phyloP scores from a whole-genome alignment of 1,140 invertebrate species.

The Delia radicum region DNA sequence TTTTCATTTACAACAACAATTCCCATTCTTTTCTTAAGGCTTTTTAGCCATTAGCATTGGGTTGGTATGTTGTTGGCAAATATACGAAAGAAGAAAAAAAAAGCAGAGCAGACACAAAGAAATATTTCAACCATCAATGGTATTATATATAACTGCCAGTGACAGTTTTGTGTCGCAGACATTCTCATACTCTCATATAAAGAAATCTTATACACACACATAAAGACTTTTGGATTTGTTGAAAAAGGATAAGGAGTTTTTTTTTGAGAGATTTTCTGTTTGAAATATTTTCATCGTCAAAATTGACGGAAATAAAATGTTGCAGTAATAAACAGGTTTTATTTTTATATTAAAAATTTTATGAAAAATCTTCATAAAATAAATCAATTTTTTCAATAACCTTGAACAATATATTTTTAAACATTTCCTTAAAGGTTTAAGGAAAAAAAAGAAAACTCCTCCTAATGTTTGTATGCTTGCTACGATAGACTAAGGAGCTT shows the following conservation, averaged over 20 bases:
- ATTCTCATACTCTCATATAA: slow-evolving; percentile 10
- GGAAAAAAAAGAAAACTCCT: not conserved
- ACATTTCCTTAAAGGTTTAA: not conserved
- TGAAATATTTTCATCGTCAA: not conserved
- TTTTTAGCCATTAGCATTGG: slow-evolving; percentile 13
- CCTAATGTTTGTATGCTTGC: not conserved
- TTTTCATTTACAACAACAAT: not conserved
- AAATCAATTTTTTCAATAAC: slow-evolving; percentile 9
- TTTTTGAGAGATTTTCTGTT: slow-evolving; percentile 1
- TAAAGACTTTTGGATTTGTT: not conserved
- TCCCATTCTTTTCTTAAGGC: not conserved
- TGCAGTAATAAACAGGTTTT: not conserved
- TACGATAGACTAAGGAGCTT: not conserved
- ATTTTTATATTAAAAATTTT: not conserved
- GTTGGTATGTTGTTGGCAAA: not conserved
- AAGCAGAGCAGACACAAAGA: slow-evolving; percentile 27
- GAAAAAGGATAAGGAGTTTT: not conserved
- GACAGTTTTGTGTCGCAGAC: slow-evolving; percentile 31
- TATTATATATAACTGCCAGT: slow-evolving; percentile 34
- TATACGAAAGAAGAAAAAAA: not conserved
- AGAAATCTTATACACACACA: not conserved
- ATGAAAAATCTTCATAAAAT: not conserved
- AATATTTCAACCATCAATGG: slow-evolving; percentile 44
- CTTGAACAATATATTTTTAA: slow-evolving; percentile 15
- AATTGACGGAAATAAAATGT: slow-evolving; percentile 4